Conservation (phyloP, 2,113 vertebrate species). For the Uropsilus gracilis region DNA sequence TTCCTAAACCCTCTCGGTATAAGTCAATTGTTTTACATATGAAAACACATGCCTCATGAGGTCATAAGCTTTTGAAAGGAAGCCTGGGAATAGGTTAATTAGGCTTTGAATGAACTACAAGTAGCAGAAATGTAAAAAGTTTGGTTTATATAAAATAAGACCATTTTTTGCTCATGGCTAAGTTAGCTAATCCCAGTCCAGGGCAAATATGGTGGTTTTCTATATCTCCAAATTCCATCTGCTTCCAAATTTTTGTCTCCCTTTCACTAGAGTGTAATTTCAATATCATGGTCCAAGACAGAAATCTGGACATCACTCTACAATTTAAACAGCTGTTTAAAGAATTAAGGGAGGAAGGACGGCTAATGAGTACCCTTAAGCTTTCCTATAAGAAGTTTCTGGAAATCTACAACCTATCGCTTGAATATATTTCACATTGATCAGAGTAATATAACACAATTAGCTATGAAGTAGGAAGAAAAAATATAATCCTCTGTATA, state of each 20-base stretch:
- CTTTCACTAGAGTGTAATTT: neutral
- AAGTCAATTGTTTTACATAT: neutral
- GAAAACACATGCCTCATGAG: neutral
- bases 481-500: neutral
- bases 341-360: neutral
- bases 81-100: neutral
- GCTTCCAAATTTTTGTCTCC: neutral
- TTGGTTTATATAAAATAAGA: neutral
- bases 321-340: neutral
- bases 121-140: neutral
- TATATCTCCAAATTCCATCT: neutral
- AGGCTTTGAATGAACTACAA: neutral
- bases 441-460: neutral
- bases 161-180: neutral
- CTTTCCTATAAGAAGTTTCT: neutral
- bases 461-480: neutral
- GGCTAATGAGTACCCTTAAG: neutral
- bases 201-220: neutral
- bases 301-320: neutral
- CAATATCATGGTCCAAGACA: neutral
- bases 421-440: neutral
- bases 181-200: neutral
- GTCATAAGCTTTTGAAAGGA: neutral
- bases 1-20: neutral
- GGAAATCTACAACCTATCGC: neutral